These are phyloP conservation scores for Colinus virginianus DNA, from an alignment of 2,113 vertebrate genomes.

Conservation along the genomic window DNA sequence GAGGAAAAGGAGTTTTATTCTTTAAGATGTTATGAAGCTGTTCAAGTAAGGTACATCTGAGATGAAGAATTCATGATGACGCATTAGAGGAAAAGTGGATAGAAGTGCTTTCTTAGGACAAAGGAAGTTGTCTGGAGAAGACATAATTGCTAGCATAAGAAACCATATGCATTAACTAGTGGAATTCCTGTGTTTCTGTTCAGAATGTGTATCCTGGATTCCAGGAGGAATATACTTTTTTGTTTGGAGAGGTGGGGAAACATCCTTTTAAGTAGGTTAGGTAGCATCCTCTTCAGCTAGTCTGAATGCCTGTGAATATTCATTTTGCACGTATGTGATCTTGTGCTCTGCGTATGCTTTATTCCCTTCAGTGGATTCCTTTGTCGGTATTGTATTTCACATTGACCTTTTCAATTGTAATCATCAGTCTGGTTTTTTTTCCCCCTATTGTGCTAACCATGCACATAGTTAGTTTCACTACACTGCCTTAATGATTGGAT, in stretches of 20 bases:
- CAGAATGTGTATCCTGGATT: not conserved
- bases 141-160: not conserved
- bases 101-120: not conserved
- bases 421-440: not conserved
- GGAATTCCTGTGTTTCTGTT: not conserved
- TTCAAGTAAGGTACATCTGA: not conserved
- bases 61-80: not conserved
- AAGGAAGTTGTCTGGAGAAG: not conserved
- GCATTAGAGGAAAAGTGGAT: not conserved
- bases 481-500: conserved; percentile 78
- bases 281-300: not conserved
- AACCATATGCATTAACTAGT: not conserved
- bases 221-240: not conserved
- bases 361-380: not conserved
- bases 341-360: not conserved
- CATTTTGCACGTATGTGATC: not conserved
- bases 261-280: not conserved
- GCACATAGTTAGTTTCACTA: conserved; percentile 64
- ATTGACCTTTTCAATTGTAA: conserved; percentile 49
- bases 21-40: not conserved
- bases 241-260: not conserved
- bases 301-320: not conserved
- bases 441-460: conserved; percentile 40
- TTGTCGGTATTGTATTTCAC: conserved; percentile 41
- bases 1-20: not conserved